Evolutionary conservation across 2,797 vertebrate species (phyloP).

Genomic region (Podarcis lilfordi): DNA sequence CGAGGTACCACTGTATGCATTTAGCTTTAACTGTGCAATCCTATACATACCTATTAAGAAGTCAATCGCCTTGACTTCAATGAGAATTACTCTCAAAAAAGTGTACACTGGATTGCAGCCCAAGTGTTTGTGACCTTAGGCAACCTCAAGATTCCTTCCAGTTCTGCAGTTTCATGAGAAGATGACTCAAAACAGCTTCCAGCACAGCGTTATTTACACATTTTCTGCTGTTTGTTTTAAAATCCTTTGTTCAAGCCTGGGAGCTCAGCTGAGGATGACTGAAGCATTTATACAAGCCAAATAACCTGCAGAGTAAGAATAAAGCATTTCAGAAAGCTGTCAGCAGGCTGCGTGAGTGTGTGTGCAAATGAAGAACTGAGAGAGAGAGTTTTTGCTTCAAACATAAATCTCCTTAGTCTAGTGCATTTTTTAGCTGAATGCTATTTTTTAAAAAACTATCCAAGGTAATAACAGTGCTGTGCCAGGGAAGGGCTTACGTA

Average conservation of each 20-base stretch:
- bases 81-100: background rate
- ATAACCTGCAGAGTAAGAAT: constrained; percentile 34
- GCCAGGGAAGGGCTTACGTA: constrained; percentile 32
- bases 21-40: background rate
- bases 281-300: constrained; percentile 55
- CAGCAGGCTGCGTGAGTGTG: background rate
- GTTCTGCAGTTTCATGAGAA: constrained; percentile 11
- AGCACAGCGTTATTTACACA: constrained; percentile 15
- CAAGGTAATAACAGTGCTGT: background rate
- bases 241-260: constrained; percentile 25
- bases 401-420: constrained; percentile 47
- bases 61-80: background rate
- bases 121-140: background rate
- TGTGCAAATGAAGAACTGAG: background rate
- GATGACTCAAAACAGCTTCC: constrained; percentile 38
- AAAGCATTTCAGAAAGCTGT: constrained; percentile 43
- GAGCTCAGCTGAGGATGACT: constrained; percentile 32
- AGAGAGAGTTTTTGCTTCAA: constrained; percentile 25
- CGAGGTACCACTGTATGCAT: background rate
- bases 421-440: constrained; percentile 37
- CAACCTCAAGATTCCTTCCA: background rate
- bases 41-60: background rate
- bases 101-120: background rate
- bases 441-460: constrained; percentile 9
- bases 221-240: constrained; percentile 48